Conservation (phyloP, 2,888 invertebrate genomes). For the Apeira syringaria region DNA sequence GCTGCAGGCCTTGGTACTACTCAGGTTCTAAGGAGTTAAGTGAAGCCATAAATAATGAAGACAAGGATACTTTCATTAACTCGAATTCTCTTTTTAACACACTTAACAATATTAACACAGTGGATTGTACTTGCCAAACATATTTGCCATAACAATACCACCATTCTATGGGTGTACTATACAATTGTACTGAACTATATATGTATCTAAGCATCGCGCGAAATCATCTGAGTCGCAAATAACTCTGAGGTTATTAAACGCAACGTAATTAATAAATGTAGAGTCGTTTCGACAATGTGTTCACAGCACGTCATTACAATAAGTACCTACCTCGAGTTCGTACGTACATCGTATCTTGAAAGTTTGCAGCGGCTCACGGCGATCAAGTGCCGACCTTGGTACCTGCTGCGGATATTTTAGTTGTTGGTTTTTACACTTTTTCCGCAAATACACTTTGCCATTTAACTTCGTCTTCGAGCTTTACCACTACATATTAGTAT, state of each 20-base stretch:
- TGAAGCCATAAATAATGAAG: conserved; percentile 2
- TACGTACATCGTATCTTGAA: conserved; percentile 58
- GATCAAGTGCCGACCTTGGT: conserved; percentile 73
- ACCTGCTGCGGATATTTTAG: conserved; percentile 69
- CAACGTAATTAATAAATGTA: not conserved
- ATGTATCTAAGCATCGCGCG: too few species aligned
- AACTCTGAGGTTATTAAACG: too few species aligned
- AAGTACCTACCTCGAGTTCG: conserved; percentile 46
- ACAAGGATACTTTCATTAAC: not conserved
- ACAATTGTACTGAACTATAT: too few species aligned
- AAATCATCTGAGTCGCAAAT: too few species aligned
- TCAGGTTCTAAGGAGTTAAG: conserved; percentile 13
- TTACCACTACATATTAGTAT: conserved; percentile 28
- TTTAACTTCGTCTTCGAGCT: conserved; percentile 39
- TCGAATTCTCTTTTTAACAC: too few species aligned
- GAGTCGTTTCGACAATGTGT: conserved; percentile 10
- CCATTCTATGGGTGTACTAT: too few species aligned
- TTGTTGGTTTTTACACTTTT: conserved; percentile 65
- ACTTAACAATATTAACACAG: too few species aligned
- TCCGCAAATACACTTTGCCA: conserved; percentile 62
- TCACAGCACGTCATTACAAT: conserved; percentile 28
- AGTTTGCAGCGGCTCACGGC: conserved; percentile 70
- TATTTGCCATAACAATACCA: too few species aligned
- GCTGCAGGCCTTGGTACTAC: conserved; percentile 11
- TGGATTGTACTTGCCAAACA: too few species aligned